These are phyloP conservation scores for Lycaena phlaeas DNA, from an alignment of 2,888 invertebrate species.

Conservation along the genomic window DNA sequence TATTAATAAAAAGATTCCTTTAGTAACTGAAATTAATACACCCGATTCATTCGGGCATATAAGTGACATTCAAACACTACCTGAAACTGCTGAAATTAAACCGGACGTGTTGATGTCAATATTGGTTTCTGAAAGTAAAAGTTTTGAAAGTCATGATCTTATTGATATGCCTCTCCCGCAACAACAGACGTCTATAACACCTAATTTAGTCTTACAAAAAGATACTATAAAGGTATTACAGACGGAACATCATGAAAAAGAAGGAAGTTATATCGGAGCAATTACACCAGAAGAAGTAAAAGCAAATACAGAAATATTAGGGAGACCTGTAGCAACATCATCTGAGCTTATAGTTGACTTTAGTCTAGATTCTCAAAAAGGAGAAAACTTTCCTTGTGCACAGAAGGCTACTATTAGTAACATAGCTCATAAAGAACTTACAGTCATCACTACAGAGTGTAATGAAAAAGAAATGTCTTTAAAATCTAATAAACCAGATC, in stretches of 20 bases:
- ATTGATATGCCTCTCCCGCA: constrained; percentile 32
- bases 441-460: constrained; percentile 62
- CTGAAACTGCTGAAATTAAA: constrained; percentile 45
- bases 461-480: constrained; percentile 71
- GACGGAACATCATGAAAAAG: constrained; percentile 49
- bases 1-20: constrained; percentile 63
- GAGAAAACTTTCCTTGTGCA: constrained; percentile 21
- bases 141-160: constrained; percentile 53
- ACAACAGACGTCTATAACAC: constrained; percentile 35
- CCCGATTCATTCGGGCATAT: constrained; percentile 39
- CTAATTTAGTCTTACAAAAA: constrained; percentile 34
- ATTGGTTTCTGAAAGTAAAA: constrained; percentile 48
- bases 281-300: constrained; percentile 29
- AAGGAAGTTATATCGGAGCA: constrained; percentile 30
- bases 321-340: constrained; percentile 64
- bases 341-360: constrained; percentile 59
- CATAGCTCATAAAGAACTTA: constrained; percentile 65
- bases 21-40: constrained; percentile 57
- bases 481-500: constrained; percentile 25
- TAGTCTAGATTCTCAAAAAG: constrained; percentile 36
- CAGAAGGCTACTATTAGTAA: constrained; percentile 67
- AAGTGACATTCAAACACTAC: constrained; percentile 28
- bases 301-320: constrained; percentile 54
- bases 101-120: constrained; percentile 39
- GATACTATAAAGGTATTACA: constrained; percentile 44